Base-by-base conservation (phyloP, 2,888 invertebrate species). In the Scelioninae gen. 1 region DNA sequence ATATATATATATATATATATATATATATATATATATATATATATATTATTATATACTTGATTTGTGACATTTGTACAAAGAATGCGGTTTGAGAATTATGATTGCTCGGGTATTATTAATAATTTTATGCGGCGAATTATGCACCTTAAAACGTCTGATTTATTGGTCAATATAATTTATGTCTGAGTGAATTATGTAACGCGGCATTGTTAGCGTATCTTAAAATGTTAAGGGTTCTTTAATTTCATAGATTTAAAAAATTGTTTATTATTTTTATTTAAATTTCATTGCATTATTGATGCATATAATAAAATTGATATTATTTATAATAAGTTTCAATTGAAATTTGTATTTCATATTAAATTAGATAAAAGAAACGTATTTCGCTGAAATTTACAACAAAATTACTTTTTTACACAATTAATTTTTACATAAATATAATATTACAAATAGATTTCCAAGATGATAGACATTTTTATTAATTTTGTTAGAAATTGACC, bases 171-270 rank as follows among this genome's bases (percentile, higher is more conserved):
- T 38, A 56, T 56, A 16, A 56, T 56, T 38, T 34, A 56, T 38
- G 55, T 10, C 1, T 15, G 34, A 56, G 34, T 56, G 7, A 34
- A 16, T 56, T 8, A 56, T 38, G 15, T 16, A 38, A 38, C 10
- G 15, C 34, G 16, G 55, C 16, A 56, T 56, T 56, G 55, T 56
- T 56, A 56, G 34, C 15, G 10, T 56, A 34, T 38, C 55, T 56
- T 15, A 56, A 56, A 56, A 53, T 56, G 55, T 56, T 56, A 56
- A 56, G 55, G 15, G 16, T 56, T 34, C 34, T 56, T 34, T 56
- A 13, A 56, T 15, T 34, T 56, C 34, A 38, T 15, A 15, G 15
- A 56, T 15, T n/a, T 15, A 9, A 11, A 11, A 34, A 34, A 8
- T 38, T 16, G 34, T 34, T 34, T 38, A 56, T 56, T 8, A 16